Evolutionary conservation across 2,113 vertebrate species (phyloP).

Genomic region (Cochlearius cochlearius): DNA sequence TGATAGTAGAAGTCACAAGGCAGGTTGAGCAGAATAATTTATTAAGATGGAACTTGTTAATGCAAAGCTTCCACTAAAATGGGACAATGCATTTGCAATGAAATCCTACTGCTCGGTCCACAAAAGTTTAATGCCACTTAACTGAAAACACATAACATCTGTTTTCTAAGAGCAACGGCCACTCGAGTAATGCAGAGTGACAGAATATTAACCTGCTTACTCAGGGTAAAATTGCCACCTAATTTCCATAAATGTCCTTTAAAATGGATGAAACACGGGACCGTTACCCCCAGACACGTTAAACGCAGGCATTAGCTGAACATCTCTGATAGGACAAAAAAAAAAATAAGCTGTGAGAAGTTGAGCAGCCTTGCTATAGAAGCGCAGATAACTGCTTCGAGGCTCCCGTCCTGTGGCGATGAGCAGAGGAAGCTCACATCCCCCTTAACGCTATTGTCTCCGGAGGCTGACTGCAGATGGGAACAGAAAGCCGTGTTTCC

Average conservation of each 20-base stretch:
- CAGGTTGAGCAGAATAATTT: slow-evolving; percentile 17
- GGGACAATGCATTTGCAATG: neutral
- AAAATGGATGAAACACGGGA: neutral
- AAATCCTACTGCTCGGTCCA: neutral
- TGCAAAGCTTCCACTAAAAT: slow-evolving; percentile 23
- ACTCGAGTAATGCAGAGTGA: neutral
- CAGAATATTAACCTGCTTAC: slow-evolving; percentile 35
- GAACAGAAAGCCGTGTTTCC: slow-evolving; percentile 33
- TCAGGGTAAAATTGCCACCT: neutral
- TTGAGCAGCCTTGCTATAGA: neutral
- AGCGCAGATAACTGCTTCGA: neutral
- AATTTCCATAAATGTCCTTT: slow-evolving; percentile 14
- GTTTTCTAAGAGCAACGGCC: neutral
- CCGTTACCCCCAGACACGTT: neutral
- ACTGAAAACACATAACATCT: neutral
- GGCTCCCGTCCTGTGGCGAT: neutral
- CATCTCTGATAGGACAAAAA: neutral
- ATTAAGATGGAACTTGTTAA: slow-evolving; percentile 1
- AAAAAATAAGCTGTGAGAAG: neutral
- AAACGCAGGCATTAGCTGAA: neutral
- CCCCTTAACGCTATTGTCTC: slow-evolving; percentile 1
- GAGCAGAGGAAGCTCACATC: slow-evolving; percentile 42
- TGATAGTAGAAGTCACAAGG: neutral
- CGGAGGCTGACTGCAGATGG: slow-evolving; percentile 16
- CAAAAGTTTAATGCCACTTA: neutral